Conservation (phyloP, 2,797 vertebrate genomes). For the Danio tinwini region DNA sequence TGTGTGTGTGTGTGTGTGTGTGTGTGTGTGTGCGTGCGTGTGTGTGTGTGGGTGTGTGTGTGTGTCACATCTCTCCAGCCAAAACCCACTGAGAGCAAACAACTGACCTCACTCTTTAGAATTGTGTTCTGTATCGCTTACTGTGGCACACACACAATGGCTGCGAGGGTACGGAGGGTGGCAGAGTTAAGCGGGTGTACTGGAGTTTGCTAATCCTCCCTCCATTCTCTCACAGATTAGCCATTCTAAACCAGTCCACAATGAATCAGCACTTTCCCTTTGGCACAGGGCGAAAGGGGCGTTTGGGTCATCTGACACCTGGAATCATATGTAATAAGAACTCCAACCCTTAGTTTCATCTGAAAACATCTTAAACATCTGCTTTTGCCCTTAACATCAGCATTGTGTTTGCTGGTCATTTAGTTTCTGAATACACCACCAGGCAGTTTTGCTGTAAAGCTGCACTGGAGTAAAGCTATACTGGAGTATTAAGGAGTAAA, state of each 20-base stretch:
- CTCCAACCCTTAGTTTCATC: slow-evolving; percentile 11
- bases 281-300: slow-evolving; percentile 49
- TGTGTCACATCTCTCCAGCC: slow-evolving; percentile 37
- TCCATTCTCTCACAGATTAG: slow-evolving; percentile 80
- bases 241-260: slow-evolving; percentile 73
- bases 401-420: neutral
- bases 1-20: slow-evolving; percentile 45
- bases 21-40: slow-evolving; percentile 46
- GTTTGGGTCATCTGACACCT: slow-evolving; percentile 64
- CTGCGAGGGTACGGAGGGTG: slow-evolving; percentile 59
- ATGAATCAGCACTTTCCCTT: slow-evolving; percentile 82
- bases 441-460: neutral
- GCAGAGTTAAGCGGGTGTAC: slow-evolving; percentile 60
- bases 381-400: neutral
- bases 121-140: slow-evolving; percentile 53
- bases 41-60: slow-evolving; percentile 49
- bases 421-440: neutral
- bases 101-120: slow-evolving; percentile 72
- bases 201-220: slow-evolving; percentile 73
- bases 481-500: neutral
- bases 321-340: slow-evolving; percentile 56
- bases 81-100: slow-evolving; percentile 67
- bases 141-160: slow-evolving; percentile 60
- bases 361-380: slow-evolving; percentile 8
- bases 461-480: neutral